Percentiles rank a stretch among this genome's conserved stretches.
Conservation (phyloP, 2,888 invertebrate species). For the Pyrocoelia pectoralis region DNA sequence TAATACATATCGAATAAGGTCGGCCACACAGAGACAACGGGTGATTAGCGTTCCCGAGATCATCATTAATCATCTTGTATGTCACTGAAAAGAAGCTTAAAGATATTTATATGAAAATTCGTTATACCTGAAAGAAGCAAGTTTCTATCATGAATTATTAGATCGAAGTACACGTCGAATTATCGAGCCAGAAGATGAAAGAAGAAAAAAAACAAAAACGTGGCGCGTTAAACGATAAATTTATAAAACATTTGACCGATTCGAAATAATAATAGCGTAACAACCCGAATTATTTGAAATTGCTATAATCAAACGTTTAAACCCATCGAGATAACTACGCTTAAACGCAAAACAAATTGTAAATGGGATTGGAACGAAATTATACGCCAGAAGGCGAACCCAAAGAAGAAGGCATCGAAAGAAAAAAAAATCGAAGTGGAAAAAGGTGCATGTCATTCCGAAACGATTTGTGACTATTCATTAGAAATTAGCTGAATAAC, state of each 20-base stretch:
- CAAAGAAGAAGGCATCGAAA: slow-evolving; percentile 1
- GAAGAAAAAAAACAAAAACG: slow-evolving; percentile 33
- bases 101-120: slow-evolving; percentile 32
- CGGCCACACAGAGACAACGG: slow-evolving; percentile 40
- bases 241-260: slow-evolving; percentile 57
- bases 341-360: slow-evolving; percentile 60
- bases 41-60: slow-evolving; percentile 37
- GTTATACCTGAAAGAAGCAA: slow-evolving; percentile 20
- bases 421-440: too few relatives aligned
- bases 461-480: slow-evolving; percentile 63
- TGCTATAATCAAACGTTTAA: slow-evolving; percentile 60
- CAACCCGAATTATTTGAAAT: slow-evolving; percentile 59
- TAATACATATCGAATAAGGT: slow-evolving; percentile 23
- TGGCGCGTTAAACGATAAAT: slow-evolving; percentile 57
- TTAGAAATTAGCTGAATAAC: slow-evolving; percentile 69
- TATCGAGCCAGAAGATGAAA: slow-evolving; percentile 15
- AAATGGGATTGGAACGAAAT: slow-evolving; percentile 58
- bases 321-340: slow-evolving; percentile 56
- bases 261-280: slow-evolving; percentile 58
- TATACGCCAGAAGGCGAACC: slow-evolving; percentile 44
- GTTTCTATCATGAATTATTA: slow-evolving; percentile 17
- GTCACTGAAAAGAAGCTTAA: slow-evolving; percentile 34
- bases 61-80: slow-evolving; percentile 40
- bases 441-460: slow-evolving; percentile 58
- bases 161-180: slow-evolving; percentile 6